Base-by-base conservation (phyloP, 2,797 vertebrate species). In the Epinephelus malabaricus region DNA sequence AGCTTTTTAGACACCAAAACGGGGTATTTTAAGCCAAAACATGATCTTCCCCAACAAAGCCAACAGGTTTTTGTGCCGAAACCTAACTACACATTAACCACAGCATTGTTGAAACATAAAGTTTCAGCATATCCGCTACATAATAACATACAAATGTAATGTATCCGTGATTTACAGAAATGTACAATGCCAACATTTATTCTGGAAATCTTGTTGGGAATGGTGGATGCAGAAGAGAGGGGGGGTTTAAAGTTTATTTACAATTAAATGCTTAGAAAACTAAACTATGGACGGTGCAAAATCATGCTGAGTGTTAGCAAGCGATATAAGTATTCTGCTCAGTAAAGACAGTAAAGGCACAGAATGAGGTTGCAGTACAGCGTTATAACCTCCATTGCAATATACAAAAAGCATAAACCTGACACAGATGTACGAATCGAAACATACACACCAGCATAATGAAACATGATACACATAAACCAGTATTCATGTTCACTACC, bases 401-500 rank as follows among this genome's bases (percentile, higher is more conserved):
- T 49, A 23, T 45, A 45, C 40, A 83, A 63, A 76, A 78, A 45
- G 49, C 45, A 49, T 11, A 14, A 73, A 73, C 62, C 61, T 67
- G 72, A 79, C 71, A 76, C 45, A 56, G 30, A 76, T 55, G 59
- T 51, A 80, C 3, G 2, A 55, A 75, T 50, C 27, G 25, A 82
- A 73, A 66, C 49, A 79, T 67, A 69, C 46, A 66, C 65, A 69
- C 49, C 47, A 55, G 67, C n/a, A 76, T 25, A 68, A 78, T 82
- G 27, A 87, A 79, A 82, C 67, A 85, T 50, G 67, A 64, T 51
- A 49, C 84, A 79, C 68, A 81, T 67, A 81, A 79, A 69, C 50
- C 80, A 69, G 81, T 79, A 68, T 73, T 70, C 69, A 88, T 74
- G 53, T 73, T 81, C 69, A 72, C 76, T 54, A 69, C 55, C 72